phyloP scores from a whole-genome alignment of 2,888 invertebrate genomes.

The Coecobrya sp. region DNA sequence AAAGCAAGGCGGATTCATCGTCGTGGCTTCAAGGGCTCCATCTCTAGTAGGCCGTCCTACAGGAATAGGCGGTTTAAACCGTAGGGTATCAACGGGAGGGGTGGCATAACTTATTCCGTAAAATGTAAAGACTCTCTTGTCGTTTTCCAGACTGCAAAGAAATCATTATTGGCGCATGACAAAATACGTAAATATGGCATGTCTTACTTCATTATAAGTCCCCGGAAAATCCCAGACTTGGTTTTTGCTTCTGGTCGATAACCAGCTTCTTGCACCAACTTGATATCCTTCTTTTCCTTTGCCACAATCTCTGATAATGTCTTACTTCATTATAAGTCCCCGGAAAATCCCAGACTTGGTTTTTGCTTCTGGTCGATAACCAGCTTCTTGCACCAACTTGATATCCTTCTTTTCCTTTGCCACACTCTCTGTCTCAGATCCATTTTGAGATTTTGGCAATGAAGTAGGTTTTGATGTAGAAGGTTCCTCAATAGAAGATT shows the following conservation, averaged over 20 bases:
- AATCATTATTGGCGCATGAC: not conserved
- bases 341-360: not conserved
- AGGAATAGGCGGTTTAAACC: conserved; percentile 45
- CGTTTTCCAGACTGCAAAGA: not conserved
- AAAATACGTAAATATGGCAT: not conserved
- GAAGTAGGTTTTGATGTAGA: too few species aligned
- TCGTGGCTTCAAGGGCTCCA: not conserved
- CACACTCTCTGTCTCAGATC: too few species aligned
- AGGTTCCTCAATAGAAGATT: too few species aligned
- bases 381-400: not conserved
- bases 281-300: conserved; percentile 43
- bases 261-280: not conserved
- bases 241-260: conserved; percentile 21
- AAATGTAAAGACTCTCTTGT: conserved; percentile 41
- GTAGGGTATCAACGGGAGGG: not conserved
- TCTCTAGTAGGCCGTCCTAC: not conserved
- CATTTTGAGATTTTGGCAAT: not conserved
- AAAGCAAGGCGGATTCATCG: conserved; percentile 34
- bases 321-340: conserved; percentile 37
- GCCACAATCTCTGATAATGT: too few species aligned
- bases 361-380: conserved; percentile 11
- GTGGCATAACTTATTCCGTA: conserved; percentile 48
- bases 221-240: not conserved
- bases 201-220: conserved; percentile 30
- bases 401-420: too few species aligned